Conservation (phyloP, 2,888 invertebrate genomes). For the Ptychoptera albimana region DNA sequence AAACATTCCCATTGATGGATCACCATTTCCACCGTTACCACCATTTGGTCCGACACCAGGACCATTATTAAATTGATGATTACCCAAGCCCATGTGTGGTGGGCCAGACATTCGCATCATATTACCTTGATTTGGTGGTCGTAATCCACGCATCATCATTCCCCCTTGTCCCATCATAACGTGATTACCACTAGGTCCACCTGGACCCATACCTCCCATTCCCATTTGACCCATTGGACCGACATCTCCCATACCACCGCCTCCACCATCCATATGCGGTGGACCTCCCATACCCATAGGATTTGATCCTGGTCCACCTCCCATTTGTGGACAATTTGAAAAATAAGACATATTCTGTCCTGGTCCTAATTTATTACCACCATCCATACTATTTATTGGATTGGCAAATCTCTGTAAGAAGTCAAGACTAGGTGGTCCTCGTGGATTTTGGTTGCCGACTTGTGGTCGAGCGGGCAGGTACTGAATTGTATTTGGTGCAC, state of each 20-base stretch:
- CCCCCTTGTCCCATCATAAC: slow-evolving; percentile 19
- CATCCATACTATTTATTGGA: slow-evolving; percentile 37
- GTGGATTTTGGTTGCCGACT: slow-evolving; percentile 49
- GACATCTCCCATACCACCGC: slow-evolving; percentile 5
- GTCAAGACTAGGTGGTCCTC: slow-evolving; percentile 76
- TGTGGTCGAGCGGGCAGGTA: slow-evolving; percentile 93
- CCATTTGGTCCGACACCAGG: slow-evolving; percentile 21
- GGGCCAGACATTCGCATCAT: slow-evolving; percentile 24
- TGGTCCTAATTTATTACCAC: slow-evolving; percentile 7
- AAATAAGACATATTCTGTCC: slow-evolving; percentile 20
- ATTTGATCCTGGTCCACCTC: slow-evolving; percentile 14
- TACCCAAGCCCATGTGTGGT: slow-evolving; percentile 27
- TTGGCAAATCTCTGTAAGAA: slow-evolving; percentile 79
- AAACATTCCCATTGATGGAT: slow-evolving; percentile 10
- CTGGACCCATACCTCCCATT: not conserved
- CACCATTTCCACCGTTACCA: slow-evolving; percentile 7
- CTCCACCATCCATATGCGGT: slow-evolving; percentile 13
- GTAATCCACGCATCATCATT: slow-evolving; percentile 33
- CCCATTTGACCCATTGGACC: not conserved
- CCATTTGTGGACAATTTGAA: slow-evolving; percentile 25
- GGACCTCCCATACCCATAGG: slow-evolving; percentile 15
- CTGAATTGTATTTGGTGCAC: slow-evolving; percentile 95
- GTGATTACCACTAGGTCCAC: slow-evolving; percentile 17
- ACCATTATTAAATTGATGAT: slow-evolving; percentile 19
- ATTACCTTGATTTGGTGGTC: slow-evolving; percentile 35